Evolutionary conservation across 2,888 invertebrate species (phyloP).

Genomic region (Lamellibrachia columna): DNA sequence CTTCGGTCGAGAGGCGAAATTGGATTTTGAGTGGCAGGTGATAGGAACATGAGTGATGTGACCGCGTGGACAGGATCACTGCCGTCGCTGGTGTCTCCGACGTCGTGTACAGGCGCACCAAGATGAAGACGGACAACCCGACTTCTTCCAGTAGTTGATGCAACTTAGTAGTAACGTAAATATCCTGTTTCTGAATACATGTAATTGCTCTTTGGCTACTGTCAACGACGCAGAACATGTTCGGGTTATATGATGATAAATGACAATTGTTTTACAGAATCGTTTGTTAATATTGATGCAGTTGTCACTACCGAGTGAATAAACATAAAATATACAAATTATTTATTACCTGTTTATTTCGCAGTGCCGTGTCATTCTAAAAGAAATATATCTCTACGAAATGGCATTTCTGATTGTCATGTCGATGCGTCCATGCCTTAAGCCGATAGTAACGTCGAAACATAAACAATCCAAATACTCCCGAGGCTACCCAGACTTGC

Average conservation of each 20-base stretch:
- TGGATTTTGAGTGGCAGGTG: background rate
- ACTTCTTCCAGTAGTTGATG: background rate
- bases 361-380: background rate
- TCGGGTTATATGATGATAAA: background rate
- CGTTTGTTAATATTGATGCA: background rate
- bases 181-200: background rate
- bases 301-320: background rate
- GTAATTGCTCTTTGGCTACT: background rate
- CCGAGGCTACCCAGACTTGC: background rate
- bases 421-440: background rate
- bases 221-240: background rate
- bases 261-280: background rate
- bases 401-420: background rate
- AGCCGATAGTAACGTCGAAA: background rate
- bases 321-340: background rate
- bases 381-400: background rate
- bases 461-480: background rate
- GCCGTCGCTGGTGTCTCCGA: background rate
- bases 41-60: background rate
- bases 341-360: background rate
- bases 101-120: background rate
- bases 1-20: background rate
- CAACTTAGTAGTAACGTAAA: background rate
- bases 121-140: background rate
- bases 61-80: background rate